Percentiles rank a stretch among this genome's conserved stretches.
phyloP scores from a whole-genome alignment of 1,140 invertebrate genomes.

The Phymorhynchus buccinoides region DNA sequence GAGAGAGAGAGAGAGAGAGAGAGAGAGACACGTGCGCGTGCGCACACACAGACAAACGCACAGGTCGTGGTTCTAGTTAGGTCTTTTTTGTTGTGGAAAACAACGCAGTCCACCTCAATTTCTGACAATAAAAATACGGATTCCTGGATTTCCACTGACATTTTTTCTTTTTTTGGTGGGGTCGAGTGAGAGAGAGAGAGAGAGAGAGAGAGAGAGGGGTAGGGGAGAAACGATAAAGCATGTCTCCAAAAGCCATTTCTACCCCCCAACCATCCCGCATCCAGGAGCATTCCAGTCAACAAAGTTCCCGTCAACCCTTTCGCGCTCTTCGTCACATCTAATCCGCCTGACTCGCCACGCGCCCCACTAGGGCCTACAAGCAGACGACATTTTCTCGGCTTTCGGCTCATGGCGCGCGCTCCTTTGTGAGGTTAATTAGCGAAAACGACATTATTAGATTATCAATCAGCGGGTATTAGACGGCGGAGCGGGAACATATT shows the following conservation, averaged over 20 bases:
- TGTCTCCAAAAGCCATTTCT: slow-evolving; percentile 8
- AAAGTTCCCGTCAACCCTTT: background rate
- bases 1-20: no score
- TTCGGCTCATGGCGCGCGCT: slow-evolving; percentile 24
- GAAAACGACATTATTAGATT: slow-evolving; percentile 46
- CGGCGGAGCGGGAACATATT: slow-evolving; percentile 41
- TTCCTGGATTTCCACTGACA: background rate
- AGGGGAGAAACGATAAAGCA: background rate
- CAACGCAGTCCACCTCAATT: no score
- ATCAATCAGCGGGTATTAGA: slow-evolving; percentile 46
- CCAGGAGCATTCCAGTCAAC: background rate
- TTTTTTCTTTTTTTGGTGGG: background rate
- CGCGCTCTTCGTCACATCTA: background rate
- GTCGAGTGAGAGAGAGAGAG: background rate
- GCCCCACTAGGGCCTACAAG: no score
- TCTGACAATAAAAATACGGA: no score
- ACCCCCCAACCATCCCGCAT: background rate
- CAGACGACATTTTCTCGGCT: slow-evolving; percentile 17
- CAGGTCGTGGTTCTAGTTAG: no score
- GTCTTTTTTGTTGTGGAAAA: no score
- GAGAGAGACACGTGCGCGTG: no score
- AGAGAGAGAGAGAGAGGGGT: slow-evolving; percentile 31
- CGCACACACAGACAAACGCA: no score
- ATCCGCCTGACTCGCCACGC: slow-evolving; percentile 25
- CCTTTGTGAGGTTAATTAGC: slow-evolving; percentile 46